Base-by-base conservation (phyloP, 2,888 invertebrate genomes). In the Lithophane ornitopus region DNA sequence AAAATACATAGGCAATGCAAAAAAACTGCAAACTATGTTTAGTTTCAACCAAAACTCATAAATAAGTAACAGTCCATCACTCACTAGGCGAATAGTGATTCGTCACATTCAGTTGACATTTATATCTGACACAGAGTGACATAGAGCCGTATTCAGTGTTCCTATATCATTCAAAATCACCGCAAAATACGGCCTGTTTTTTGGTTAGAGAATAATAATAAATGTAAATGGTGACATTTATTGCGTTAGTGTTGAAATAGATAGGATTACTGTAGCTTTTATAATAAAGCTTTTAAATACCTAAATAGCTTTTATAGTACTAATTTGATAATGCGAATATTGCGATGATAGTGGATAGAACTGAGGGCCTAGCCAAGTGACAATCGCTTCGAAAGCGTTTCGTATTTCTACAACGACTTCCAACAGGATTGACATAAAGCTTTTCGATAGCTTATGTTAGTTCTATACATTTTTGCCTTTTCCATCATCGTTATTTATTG, bases 101-200 rank as follows among this genome's bases (percentile, higher is more conserved):
- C 49, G 73, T 81, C 85, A 85, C 63, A 76, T 85, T 70, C 58
- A 44, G 59, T 68, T 76, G 82, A 81, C 82, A 81, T 85, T 85
- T 82, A 82, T 82, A 71, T 63, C 62, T 73, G 58, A 63, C 76
- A 44, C 56, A 22, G 80, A 74, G 34, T 80, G 81, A 65, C 73
- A 65, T 22, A 76, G 49, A 85, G 67, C 62, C 44, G 41, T 54
- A 74, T 74, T 69, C 56, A 59, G 59, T 65, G 67, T 73, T 65
- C 22, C 41, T 16, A 65, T 49, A 26, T 12, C 59, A 74, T 74
- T 75, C 26, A 63, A 56, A 59, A 68, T 85, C 63, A 74, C 59
- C 70, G 34, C 67, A 52, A 73, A 72, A 70, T 65, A 74, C n/a
- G 28, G 70, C 59, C 66, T 49, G 63, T 39, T 74, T 76, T 85